Conservation (phyloP, 2,888 invertebrate species). For the Hololepta plana region DNA sequence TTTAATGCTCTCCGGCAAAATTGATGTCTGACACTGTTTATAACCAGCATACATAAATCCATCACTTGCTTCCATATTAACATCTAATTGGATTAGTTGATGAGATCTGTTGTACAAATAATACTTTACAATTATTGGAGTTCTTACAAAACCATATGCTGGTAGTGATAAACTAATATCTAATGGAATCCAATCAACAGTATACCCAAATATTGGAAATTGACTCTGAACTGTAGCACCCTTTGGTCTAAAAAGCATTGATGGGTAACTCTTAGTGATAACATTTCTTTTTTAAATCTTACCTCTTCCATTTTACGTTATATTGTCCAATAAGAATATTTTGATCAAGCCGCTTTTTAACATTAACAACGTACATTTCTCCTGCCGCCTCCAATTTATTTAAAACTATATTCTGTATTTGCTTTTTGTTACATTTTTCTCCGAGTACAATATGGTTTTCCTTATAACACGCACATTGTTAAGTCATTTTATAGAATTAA, state of each 20-base stretch:
- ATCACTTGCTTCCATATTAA: conserved; percentile 68
- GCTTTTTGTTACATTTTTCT: conserved; percentile 18
- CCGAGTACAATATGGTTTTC: no score
- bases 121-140: conserved; percentile 52
- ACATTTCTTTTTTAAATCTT: no score
- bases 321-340: conserved; percentile 33
- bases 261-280: no score
- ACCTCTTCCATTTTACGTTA: conserved; percentile 37
- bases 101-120: conserved; percentile 53
- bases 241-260: no score
- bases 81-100: conserved; percentile 49
- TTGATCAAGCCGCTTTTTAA: conserved; percentile 24
- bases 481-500: no score
- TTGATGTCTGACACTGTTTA: conserved; percentile 48
- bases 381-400: conserved; percentile 31
- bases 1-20: conserved; percentile 41
- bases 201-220: conserved; percentile 23
- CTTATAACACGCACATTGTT: no score
- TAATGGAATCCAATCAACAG: conserved; percentile 42
- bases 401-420: conserved; percentile 25
- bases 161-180: conserved; percentile 43
- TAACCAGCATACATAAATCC: conserved; percentile 93
- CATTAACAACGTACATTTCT: conserved; percentile 31
- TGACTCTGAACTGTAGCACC: conserved; percentile 17
- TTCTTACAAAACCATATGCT: conserved; percentile 56